Evolutionary conservation across 2,888 invertebrate species (phyloP), one percentile per base, ranked within the genome.

Genomic region (Blera fallax): DNA sequence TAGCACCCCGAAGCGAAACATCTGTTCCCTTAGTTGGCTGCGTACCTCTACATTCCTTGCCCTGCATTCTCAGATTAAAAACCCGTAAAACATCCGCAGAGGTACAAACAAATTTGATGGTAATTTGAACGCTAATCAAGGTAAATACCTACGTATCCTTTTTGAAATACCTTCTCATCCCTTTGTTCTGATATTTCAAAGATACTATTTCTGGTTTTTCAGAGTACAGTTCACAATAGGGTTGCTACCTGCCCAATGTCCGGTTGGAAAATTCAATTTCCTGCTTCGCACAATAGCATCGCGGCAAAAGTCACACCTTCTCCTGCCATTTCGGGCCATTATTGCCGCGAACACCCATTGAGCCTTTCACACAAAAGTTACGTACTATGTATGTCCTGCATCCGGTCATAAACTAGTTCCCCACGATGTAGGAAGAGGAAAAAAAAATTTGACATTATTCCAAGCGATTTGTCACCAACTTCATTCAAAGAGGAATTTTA

Each of bases 401-500:
- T 58, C 77, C 78, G 78, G 73, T 78, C 72, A 60, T 78, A 73
- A 72, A 67, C 52, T 54, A 64, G 40, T 69, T n/a, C 32, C 18
- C 62, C 43, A n/a, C n/a, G 21, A 29, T 54, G 43, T 7, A 58
- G 16, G 4, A n/a, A 43, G 27, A 11, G n/a, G 11, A 70, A 60
- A 67, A 29, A 64, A 62, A 62, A 34, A 14, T 7, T 43, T 65
- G 34, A 67, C 60, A 73, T 80, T 52, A 72, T 72, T 82, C 77
- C 82, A 32, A 78, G 67, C 78, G 60, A 83, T 83, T 83, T 83
- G 83, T 73, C 78, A 83, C 64, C 69, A 62, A 74, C 62, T 69
- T 50, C 24, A 37, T 24, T 48, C 11, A 37, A 14, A 69, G 60
- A 43, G 72, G 78, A 78, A 73, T 78, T 83, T 83, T 78, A 83